Conservation (phyloP, 2,888 invertebrate species). For the Cepaea hortensis region DNA sequence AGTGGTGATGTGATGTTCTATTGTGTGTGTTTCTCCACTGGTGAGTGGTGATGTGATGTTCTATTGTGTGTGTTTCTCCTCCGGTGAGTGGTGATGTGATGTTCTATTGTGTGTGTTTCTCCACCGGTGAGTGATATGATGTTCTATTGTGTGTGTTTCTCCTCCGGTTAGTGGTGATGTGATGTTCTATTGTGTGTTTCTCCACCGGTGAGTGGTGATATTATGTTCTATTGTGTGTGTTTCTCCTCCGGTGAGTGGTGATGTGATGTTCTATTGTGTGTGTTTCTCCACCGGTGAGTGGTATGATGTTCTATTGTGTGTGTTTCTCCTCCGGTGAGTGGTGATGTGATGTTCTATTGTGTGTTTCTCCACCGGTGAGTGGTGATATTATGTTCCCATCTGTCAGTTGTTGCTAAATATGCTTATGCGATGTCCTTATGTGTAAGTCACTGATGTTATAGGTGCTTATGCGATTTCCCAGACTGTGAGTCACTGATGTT, state of each 20-base stretch:
- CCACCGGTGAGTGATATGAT: too few relatives aligned
- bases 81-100: too few relatives aligned
- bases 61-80: too few relatives aligned
- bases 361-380: neutral
- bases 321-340: neutral
- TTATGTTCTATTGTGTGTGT: neutral
- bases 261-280: too few relatives aligned
- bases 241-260: too few relatives aligned
- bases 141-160: slow-evolving; percentile 67
- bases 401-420: neutral
- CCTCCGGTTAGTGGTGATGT: slow-evolving; percentile 74
- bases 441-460: neutral
- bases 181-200: slow-evolving; percentile 65
- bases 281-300: neutral
- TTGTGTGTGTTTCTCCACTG: too few relatives aligned
- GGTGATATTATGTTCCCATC: neutral
- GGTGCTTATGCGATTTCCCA: too few relatives aligned
- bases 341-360: neutral
- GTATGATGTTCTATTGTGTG: neutral
- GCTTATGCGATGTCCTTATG: neutral
- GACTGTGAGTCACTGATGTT: too few relatives aligned
- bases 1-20: too few relatives aligned
- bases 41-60: too few relatives aligned
- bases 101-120: too few relatives aligned
- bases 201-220: slow-evolving; percentile 38